Evolutionary conservation across 2,113 vertebrate species (phyloP), one percentile per base, ranked within the genome.

Genomic region (Coryphaenoides rupestris): DNA sequence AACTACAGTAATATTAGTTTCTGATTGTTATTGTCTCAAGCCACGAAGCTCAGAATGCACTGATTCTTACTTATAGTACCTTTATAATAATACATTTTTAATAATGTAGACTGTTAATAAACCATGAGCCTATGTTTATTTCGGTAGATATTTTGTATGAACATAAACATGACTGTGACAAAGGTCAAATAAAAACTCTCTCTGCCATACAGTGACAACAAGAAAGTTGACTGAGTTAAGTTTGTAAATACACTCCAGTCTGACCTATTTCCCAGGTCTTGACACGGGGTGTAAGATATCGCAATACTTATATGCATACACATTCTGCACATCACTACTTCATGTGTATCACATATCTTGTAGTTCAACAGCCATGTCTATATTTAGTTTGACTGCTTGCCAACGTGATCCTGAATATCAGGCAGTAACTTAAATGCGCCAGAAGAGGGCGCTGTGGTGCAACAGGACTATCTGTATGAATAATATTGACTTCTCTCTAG

Each of bases 181-280:
- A 50, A n/a, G 47, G 15, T 17, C 16, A 50, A 7, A 50, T 6
- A 0, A 17, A 40, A 40, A 40, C 33, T 40, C 5, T 33, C n/a
- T n/a, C n/a, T n/a, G n/a, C n/a, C 4, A 50, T 50, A 50, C 47
- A n/a, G 6, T 40, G 33, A 40, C 33, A 40, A 40, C 33, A 7
- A 40, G 33, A 40, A 40, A 40, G 33, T 40, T 40, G 6, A 9
- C 33, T 40, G 5, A 10, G 13, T 40, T 40, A 40, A 40, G 33
- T 40, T 26, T 40, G 33, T 62, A 52, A 62, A 52, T 26, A 62
- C 21, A 40, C 53, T 60, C 50, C 0, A 0, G 52, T 72, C 65
- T 68, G 66, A 69, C 50, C 55, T 26, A 66, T 24, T 60, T 40
- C 19, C 33, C 62, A 13, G 26, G 50, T 58, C 17, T 73, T 60